Evolutionary conservation across 2,113 vertebrate genomes (phyloP).

Genomic region (Pelecanoides urinatrix): DNA sequence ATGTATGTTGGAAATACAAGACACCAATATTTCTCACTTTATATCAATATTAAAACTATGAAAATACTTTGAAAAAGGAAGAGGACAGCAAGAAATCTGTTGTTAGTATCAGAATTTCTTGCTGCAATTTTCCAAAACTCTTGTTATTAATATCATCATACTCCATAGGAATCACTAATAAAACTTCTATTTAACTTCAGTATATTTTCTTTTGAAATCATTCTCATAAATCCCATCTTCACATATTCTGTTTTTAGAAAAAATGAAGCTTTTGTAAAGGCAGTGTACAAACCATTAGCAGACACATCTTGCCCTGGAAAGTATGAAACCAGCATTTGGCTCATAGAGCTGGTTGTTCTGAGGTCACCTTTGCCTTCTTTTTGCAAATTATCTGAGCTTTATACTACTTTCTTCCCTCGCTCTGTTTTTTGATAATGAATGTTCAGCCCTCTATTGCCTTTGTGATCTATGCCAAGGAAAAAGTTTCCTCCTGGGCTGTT

Average conservation of each 20-base stretch:
- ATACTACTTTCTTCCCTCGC: background rate
- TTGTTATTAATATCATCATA: background rate
- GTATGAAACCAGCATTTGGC: background rate
- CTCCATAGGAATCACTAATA: background rate
- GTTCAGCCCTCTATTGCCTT: background rate
- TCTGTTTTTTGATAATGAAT: background rate
- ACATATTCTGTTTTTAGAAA: background rate
- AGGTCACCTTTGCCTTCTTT: background rate
- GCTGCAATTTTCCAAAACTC: background rate
- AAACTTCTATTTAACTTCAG: background rate
- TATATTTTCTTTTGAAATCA: background rate
- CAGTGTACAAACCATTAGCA: background rate
- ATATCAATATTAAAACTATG: background rate
- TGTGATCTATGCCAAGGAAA: background rate
- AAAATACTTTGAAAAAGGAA: background rate
- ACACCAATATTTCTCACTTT: background rate
- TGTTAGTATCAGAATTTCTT: background rate
- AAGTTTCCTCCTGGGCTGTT: background rate
- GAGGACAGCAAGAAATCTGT: background rate
- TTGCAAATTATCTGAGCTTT: background rate
- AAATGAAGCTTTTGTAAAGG: background rate
- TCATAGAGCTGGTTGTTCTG: background rate
- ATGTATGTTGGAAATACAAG: background rate
- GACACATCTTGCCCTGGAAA: background rate
- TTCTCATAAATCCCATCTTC: background rate